phyloP scores from a whole-genome alignment of 2,888 invertebrate species.

The Cryptocheilus praepositus region DNA sequence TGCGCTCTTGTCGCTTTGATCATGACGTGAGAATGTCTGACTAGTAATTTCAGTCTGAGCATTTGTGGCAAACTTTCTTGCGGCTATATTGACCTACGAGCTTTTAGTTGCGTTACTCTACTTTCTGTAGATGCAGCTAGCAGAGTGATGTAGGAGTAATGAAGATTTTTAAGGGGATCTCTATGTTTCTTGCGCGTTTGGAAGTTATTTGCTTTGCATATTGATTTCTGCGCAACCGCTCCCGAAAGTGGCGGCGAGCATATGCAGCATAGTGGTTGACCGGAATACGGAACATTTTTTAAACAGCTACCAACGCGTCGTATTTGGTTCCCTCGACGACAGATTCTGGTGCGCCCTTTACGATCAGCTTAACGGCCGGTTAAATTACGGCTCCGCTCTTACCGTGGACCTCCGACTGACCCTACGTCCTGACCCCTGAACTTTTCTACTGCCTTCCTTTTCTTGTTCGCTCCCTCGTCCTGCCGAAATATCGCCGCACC shows the following conservation, averaged over 20 bases:
- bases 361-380: conserved; percentile 64
- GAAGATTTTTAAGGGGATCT: no score
- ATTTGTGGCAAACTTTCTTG: neutral
- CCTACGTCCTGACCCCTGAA: conserved; percentile 39
- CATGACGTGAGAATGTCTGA: no score
- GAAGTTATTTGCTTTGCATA: no score
- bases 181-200: no score
- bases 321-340: conserved; percentile 32
- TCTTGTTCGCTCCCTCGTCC: conserved; percentile 25
- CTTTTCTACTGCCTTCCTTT: conserved; percentile 28
- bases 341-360: conserved; percentile 60
- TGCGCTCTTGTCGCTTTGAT: no score
- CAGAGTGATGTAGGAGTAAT: no score
- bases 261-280: no score
- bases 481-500: conserved; percentile 28
- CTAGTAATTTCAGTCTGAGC: neutral
- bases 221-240: no score
- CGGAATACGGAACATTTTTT: neutral
- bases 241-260: no score
- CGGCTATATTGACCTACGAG: no score
- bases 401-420: conserved; percentile 40
- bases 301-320: conserved; percentile 14
- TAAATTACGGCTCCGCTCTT: conserved; percentile 61
- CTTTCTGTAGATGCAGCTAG: no score
- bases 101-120: no score